Conservation (phyloP, 2,888 invertebrate genomes). For the Eudasyphora cyanicolor region DNA sequence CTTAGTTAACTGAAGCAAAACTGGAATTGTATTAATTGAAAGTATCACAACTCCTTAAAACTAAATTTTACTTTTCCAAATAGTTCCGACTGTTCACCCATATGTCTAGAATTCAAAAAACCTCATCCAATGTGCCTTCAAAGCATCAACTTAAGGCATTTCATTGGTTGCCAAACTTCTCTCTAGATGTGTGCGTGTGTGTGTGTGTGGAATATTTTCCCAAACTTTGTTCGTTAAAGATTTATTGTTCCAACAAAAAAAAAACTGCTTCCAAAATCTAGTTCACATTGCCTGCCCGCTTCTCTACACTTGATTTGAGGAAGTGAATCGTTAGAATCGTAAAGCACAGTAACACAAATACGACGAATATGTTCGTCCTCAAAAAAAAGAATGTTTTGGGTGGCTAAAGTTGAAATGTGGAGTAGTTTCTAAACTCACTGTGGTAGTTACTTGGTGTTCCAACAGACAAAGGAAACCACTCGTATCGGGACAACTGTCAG, state of each 20-base stretch:
- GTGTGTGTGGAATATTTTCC: not conserved
- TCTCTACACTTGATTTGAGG: not conserved
- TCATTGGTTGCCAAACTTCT: too few species aligned
- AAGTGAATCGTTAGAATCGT: not conserved
- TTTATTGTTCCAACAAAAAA: conserved; percentile 1
- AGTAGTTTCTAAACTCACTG: not conserved
- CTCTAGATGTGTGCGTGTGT: not conserved
- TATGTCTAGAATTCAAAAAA: too few species aligned
- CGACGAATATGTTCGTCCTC: not conserved
- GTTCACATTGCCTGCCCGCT: not conserved
- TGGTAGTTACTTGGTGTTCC: not conserved
- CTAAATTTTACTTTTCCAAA: too few species aligned
- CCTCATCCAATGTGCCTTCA: not conserved
- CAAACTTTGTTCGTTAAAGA: not conserved
- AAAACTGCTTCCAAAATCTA: not conserved
- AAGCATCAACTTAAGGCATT: not conserved
- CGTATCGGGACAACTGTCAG: not conserved
- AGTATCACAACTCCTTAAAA: too few species aligned
- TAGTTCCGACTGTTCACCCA: too few species aligned
- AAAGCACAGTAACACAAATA: not conserved
- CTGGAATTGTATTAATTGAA: too few species aligned
- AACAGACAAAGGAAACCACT: not conserved
- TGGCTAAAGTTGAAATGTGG: not conserved
- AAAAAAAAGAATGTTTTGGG: not conserved
- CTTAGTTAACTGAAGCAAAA: too few species aligned